Evolutionary conservation across 2,113 vertebrate species (phyloP), one percentile per base, ranked within the genome.

Genomic region (Syngnathoides biaculeatus): DNA sequence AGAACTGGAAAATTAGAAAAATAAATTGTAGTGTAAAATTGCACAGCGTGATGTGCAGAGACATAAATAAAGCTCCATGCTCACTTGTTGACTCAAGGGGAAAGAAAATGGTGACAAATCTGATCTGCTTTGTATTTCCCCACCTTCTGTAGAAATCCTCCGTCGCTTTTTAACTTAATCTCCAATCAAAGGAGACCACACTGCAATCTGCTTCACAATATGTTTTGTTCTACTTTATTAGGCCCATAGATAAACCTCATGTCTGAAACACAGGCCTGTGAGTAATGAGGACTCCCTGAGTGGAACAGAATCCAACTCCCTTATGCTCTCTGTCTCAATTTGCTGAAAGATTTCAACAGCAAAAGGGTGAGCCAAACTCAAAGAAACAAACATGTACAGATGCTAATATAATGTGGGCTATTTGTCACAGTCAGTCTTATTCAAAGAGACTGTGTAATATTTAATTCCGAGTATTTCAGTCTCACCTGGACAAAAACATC

Each of bases 171-270:
- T 75, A 76, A 83, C 79, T 87, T 83, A 81, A 79, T 82, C 75
- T 86, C 84, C 82, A 85, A 87, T 91, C 86, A 91, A 83, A 81
- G 77, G 60, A 76, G 74, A 72, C 84, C 80, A 88, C 78, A 90
- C 89, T 87, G 84, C 90, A 91, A 89, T 91, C 89, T 90, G 91
- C 75, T 77, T 43, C 79, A 86, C 87, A 91, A 91, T 88, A 91
- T 92, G 90, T 83, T 89, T 84, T 70, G 72, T 82, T 86, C 80
- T 84, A 86, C 84, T 90, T 90, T 91, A 90, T 89, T 86, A 87
- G 82, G 75, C 82, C 78, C 78, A 74, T 74, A 88, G 84, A 89
- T 81, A 87, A 86, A 91, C 78, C 71, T 70, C 79, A 73, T 84
- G 88, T 79, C 86, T 88, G 73, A 61, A 87, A 78, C 77, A 62